Evolutionary conservation across 2,113 vertebrate genomes (phyloP), one percentile per base, ranked within the genome.

Genomic region (Cyprinodon brontotheroides): DNA sequence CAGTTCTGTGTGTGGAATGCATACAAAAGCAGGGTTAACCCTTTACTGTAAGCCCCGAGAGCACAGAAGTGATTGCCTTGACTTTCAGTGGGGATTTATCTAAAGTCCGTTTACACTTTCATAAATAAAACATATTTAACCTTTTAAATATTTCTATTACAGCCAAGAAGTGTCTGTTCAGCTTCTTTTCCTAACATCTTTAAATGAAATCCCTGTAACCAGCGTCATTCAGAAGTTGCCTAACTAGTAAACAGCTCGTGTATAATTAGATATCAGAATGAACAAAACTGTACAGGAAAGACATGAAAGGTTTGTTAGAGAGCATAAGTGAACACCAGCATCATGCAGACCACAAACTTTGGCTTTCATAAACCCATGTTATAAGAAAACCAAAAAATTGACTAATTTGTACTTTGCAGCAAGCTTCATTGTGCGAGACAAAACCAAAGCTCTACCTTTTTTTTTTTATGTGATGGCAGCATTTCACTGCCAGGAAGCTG

Each of bases 21-120:
- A 63, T 37, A n/a, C 53, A 68, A 47, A 63, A 68, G 66, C 37
- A 72, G 17, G 57, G 50, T 77, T 73, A 74, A 79, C 62, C 36
- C 57, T 66, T 70, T 20, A 15, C 11, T 74, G 59, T 59, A 20
- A n/a, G 12, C 41, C 50, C 64, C 6, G 9, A 29, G 29, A 61
- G 59, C n/a, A 12, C 22, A 2, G 11, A 47, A 47, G 39, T 12
- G 3, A 13, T 29, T 20, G 12, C 40, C 29, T 41, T 45, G 53
- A 20, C 53, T 59, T 22, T 22, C 29, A 60, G 29, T 15, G 7
- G 12, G 11, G 4, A 29, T 22, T 3, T 15, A 14, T 14, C 11
- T 36, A 13, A 29, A 57, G 50, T 57, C 3, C 1, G 29, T 29
- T 66, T 47, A 66, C 3, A 36, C n/a, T 15, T 29, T 29, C 14